These are phyloP conservation scores for Herminia tarsipennalis DNA, from an alignment of 2,888 invertebrate genomes.

Conservation along the genomic window DNA sequence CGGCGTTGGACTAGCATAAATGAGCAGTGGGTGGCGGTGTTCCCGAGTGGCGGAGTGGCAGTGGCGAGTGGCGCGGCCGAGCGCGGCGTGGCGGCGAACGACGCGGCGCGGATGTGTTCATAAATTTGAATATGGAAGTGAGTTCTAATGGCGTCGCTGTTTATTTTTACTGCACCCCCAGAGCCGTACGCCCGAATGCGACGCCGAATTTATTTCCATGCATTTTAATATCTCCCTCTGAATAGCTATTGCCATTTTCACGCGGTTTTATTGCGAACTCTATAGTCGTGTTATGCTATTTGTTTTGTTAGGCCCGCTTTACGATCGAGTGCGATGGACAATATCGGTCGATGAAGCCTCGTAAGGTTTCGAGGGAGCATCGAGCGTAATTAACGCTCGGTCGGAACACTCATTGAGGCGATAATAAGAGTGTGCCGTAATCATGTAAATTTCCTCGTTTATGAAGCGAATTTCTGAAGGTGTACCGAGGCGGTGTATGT, in stretches of 20 bases:
- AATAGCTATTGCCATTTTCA: constrained; percentile 85
- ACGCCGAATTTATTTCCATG: constrained; percentile 86
- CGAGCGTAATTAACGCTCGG: constrained; percentile 62
- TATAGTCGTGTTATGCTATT: constrained; percentile 69
- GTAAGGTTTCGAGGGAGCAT: constrained; percentile 66
- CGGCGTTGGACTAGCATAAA: constrained; percentile 60
- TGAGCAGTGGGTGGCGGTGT: constrained; percentile 45
- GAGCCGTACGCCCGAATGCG: constrained; percentile 85
- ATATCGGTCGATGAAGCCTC: constrained; percentile 72
- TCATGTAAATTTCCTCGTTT: constrained; percentile 69
- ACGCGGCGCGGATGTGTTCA: constrained; percentile 75
- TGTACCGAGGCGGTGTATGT: constrained; percentile 61
- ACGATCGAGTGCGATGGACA: constrained; percentile 69
- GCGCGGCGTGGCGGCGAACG: constrained; percentile 39
- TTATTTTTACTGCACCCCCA: constrained; percentile 86
- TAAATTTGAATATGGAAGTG: constrained; percentile 87
- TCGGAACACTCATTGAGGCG: constrained; percentile 60
- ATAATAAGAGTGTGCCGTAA: constrained; percentile 62
- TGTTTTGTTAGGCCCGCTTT: constrained; percentile 75
- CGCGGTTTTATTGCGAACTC: constrained; percentile 81
- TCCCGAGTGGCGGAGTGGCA: not conserved
- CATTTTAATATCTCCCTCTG: constrained; percentile 86
- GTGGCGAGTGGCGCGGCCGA: constrained; percentile 37
- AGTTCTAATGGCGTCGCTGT: constrained; percentile 86
- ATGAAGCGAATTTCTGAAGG: constrained; percentile 62